Evolutionary conservation across 2,113 vertebrate genomes (phyloP).

Genomic region (Anhinga anhinga): DNA sequence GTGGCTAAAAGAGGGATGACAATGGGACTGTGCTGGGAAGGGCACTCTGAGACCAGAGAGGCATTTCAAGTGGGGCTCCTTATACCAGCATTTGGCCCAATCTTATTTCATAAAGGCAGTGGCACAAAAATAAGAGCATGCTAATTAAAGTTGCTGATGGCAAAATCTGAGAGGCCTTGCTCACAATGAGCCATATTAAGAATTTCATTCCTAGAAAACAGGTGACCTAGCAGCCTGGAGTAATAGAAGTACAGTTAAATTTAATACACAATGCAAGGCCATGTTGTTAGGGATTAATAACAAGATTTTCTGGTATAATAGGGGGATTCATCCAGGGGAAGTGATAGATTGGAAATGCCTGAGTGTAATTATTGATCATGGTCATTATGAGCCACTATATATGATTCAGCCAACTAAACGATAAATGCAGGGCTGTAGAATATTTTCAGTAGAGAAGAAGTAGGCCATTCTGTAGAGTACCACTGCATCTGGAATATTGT

Average conservation of each 20-base stretch:
- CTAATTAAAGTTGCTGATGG: background rate
- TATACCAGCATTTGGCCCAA: background rate
- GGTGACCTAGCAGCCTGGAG: background rate
- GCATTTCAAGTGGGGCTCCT: background rate
- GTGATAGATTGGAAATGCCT: background rate
- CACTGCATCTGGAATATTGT: background rate
- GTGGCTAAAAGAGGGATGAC: background rate
- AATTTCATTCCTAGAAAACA: background rate
- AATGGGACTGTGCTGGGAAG: background rate
- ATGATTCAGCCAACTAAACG: background rate
- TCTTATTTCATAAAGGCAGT: background rate
- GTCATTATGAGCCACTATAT: background rate
- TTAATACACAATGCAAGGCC: background rate
- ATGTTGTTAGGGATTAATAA: background rate
- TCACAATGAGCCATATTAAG: background rate
- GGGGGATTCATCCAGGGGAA: background rate
- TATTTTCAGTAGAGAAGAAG: background rate
- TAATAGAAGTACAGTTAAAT: background rate
- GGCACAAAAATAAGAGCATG: background rate
- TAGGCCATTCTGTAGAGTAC: background rate
- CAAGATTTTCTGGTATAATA: background rate
- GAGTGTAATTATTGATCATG: background rate
- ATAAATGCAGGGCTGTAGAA: background rate
- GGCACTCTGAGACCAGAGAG: background rate
- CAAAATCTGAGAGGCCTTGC: background rate